A percentile compares a stretch with the other conserved stretches of the same genome.
Evolutionary conservation across 92 coral and sea anemone genomes (phyloP).

Genomic region (Palythoa grandis): DNA sequence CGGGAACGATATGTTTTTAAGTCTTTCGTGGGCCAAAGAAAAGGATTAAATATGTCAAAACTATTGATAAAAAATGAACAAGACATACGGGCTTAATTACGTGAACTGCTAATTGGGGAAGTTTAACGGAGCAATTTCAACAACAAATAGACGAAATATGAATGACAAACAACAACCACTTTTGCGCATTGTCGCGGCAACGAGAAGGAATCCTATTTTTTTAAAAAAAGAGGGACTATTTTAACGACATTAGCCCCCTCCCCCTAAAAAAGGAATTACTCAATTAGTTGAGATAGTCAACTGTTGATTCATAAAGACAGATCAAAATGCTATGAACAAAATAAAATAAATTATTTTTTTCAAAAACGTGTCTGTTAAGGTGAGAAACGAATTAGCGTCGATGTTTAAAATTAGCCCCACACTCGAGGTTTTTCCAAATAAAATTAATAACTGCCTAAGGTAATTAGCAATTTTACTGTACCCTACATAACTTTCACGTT

Average conservation of each 20-base stretch:
- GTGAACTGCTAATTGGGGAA: constrained; percentile 23
- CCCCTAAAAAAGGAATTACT: too few relatives aligned
- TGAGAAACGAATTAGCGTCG: background rate
- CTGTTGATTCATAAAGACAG: background rate
- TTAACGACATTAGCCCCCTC: too few relatives aligned
- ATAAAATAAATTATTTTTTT: background rate
- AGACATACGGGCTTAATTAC: background rate
- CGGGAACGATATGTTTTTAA: background rate
- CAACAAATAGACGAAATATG: constrained; percentile 25
- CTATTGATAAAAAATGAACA: background rate
- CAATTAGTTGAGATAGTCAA: background rate
- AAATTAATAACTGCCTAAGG: background rate
- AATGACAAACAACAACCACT: constrained; percentile 10
- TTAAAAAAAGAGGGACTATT: too few relatives aligned
- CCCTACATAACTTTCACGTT: too few relatives aligned
- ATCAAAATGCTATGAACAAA: background rate
- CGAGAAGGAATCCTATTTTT: background rate
- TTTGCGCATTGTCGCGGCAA: background rate
- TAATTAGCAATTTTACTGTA: background rate
- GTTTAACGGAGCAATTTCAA: constrained; percentile 12
- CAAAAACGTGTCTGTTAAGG: background rate
- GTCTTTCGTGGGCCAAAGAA: background rate
- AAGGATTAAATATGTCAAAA: constrained; percentile 4
- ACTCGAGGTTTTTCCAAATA: background rate
- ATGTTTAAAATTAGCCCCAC: background rate